Evolutionary conservation across 2,797 vertebrate species (phyloP), one percentile per base, ranked within the genome.

Genomic region (Acanthurus lineatus): DNA sequence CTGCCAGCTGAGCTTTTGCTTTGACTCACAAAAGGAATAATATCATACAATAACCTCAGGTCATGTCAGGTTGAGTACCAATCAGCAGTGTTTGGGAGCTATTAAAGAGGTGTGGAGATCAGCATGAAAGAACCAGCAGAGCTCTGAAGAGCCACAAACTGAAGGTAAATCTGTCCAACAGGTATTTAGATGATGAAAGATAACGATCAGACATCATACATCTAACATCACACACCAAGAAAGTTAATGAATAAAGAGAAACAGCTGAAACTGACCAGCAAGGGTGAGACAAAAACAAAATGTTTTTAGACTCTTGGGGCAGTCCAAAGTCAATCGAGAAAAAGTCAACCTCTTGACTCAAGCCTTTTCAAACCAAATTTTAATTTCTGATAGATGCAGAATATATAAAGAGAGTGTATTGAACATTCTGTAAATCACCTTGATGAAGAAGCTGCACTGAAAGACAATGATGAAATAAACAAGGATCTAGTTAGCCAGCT

Each of bases 31-130:
- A 42, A 73, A 17, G 44, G 42, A 25, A 9, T 3, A 48, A 42
- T 69, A 51, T 44, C 35, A 20, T 9, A 49, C 42, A 15, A 64
- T 67, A 85, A 76, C 59, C 69, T 77, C n/a, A 17, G 49, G 9
- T 5, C 42, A 16, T 38, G 8, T 56, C 9, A 9, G 20, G 32
- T 51, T 32, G n/a, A 44, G 49, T 67, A 32, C 1, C 54, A 76
- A 40, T 76, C 51, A 42, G 47, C 22, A 61, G 48, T 5, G 59
- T 69, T 64, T 28, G 19, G 14, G 40, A 60, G 47, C 51, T 44
- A 20, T 54, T 69, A 51, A 60, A 76, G 16, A 49, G 2, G 28
- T 12, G 64, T 60, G 22, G 63, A 54, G 44, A 63, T 62, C 14
- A 47, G 57, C 17, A 56, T 17, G 22, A 38, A 54, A 40, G 45